phyloP scores from a whole-genome alignment of 2,113 vertebrate species.

The Neogobius melanostomus region DNA sequence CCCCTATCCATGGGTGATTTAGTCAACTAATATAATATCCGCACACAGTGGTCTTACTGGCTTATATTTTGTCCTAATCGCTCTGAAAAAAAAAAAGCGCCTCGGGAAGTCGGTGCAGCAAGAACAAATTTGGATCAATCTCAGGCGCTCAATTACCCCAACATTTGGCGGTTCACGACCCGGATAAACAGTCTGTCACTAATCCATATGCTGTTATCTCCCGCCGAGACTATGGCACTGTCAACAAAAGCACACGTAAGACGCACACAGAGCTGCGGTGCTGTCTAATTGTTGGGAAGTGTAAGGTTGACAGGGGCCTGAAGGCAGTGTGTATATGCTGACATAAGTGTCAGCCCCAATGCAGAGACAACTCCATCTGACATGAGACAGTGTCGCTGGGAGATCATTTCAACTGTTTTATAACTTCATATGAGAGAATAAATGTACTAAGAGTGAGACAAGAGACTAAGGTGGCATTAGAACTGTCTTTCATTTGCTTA shows the following conservation, averaged over 20 bases:
- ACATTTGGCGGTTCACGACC: slow-evolving; percentile 65
- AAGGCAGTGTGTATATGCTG: slow-evolving; percentile 44
- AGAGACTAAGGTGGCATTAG: not conserved
- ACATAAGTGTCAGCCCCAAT: slow-evolving; percentile 43
- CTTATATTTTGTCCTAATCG: slow-evolving; percentile 35
- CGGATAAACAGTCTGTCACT: slow-evolving; percentile 64
- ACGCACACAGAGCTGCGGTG: slow-evolving; percentile 29
- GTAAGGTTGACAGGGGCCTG: slow-evolving; percentile 52
- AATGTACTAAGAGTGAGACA: not conserved
- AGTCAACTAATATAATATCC: slow-evolving; percentile 31
- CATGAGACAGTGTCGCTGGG: slow-evolving; percentile 16
- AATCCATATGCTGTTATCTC: slow-evolving; percentile 70
- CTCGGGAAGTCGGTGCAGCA: slow-evolving; percentile 38
- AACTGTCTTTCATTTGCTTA: not conserved
- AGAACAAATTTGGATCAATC: slow-evolving; percentile 64
- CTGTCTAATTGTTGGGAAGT: slow-evolving; percentile 52
- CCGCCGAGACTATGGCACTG: slow-evolving; percentile 36
- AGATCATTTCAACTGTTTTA: slow-evolving; percentile 21
- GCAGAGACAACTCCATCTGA: slow-evolving; percentile 15
- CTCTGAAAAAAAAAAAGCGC: slow-evolving; percentile 51
- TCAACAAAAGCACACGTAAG: slow-evolving; percentile 26
- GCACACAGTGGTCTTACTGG: slow-evolving; percentile 20
- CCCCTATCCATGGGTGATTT: slow-evolving; percentile 31
- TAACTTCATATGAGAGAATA: not conserved
- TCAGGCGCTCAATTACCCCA: slow-evolving; percentile 57